phyloP scores from a whole-genome alignment of 2,797 vertebrate genomes.

The Karalla daura region DNA sequence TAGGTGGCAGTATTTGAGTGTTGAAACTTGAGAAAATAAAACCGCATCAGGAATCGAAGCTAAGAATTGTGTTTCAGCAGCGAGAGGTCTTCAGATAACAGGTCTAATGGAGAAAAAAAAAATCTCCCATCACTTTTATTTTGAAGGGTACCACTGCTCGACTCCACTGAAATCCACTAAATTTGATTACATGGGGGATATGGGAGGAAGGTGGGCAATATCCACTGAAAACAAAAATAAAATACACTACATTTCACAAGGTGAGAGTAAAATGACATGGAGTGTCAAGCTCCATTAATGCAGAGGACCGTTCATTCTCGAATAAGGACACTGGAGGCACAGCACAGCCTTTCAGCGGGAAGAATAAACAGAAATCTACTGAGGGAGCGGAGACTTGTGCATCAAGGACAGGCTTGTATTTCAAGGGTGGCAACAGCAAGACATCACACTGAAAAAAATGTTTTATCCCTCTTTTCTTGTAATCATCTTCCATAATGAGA shows the following conservation, averaged over 20 bases:
- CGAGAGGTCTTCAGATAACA: slow-evolving; percentile 3
- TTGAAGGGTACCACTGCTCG: slow-evolving; percentile 6
- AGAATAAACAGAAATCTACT: slow-evolving; percentile 31
- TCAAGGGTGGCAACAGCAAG: slow-evolving; percentile 34
- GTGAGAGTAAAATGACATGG: slow-evolving; percentile 41
- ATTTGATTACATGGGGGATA: slow-evolving; percentile 24
- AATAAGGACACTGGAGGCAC: slow-evolving; percentile 55
- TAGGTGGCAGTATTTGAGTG: slow-evolving; percentile 1
- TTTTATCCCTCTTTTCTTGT: slow-evolving; percentile 38
- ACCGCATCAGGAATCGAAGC: background rate
- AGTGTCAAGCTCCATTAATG: slow-evolving; percentile 39
- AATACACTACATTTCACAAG: slow-evolving; percentile 33
- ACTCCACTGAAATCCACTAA: slow-evolving; percentile 14
- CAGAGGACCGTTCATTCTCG: slow-evolving; percentile 26
- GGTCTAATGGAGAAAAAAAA: background rate
- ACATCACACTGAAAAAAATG: slow-evolving; percentile 16
- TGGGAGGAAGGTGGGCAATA: slow-evolving; percentile 4
- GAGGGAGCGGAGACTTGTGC: slow-evolving; percentile 28
- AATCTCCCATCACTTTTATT: slow-evolving; percentile 1
- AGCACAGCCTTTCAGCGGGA: slow-evolving; percentile 34
- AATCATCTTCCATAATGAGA: slow-evolving; percentile 53
- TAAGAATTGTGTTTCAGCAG: background rate
- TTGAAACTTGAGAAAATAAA: slow-evolving; percentile 6
- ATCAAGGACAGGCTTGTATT: slow-evolving; percentile 50
- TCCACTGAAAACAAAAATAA: slow-evolving; percentile 2